Conservation (phyloP, 1,140 invertebrate genomes). For the Tyrophagus putrescentiae region DNA sequence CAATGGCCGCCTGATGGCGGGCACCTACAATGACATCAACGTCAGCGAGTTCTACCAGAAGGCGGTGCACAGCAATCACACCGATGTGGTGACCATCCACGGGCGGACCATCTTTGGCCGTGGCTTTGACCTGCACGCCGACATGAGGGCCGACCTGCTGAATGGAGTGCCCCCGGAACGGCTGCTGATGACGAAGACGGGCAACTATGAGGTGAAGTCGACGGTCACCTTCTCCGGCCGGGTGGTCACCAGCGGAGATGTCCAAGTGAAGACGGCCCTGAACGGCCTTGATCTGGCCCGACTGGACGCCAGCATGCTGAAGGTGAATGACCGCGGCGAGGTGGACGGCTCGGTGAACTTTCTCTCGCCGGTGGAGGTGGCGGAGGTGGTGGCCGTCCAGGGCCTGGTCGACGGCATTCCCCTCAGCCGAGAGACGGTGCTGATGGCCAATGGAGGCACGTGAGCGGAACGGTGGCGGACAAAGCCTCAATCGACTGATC, state of each 20-base stretch:
- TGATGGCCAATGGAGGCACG: background rate
- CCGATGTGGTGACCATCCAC: background rate
- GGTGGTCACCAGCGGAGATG: background rate
- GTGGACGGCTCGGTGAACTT: background rate
- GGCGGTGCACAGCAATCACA: background rate
- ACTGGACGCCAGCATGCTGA: background rate
- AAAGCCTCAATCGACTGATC: background rate
- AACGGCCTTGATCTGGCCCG: background rate
- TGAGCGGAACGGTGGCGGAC: too few relatives aligned
- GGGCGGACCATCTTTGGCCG: background rate
- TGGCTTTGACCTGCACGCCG: background rate
- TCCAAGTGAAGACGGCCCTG: background rate
- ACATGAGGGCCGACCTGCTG: background rate
- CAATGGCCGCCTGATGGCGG: background rate
- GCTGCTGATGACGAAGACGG: background rate
- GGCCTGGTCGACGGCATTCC: background rate
- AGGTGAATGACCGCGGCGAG: slow-evolving; percentile 3
- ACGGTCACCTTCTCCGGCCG: background rate
- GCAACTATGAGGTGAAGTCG: background rate
- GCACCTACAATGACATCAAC: background rate
- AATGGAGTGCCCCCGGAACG: background rate
- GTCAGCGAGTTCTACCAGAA: background rate
- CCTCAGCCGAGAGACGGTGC: background rate
- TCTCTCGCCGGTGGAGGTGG: background rate
- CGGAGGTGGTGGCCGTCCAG: background rate